phyloP scores from a whole-genome alignment of 2,797 vertebrate genomes.

The Anabas testudineus region DNA sequence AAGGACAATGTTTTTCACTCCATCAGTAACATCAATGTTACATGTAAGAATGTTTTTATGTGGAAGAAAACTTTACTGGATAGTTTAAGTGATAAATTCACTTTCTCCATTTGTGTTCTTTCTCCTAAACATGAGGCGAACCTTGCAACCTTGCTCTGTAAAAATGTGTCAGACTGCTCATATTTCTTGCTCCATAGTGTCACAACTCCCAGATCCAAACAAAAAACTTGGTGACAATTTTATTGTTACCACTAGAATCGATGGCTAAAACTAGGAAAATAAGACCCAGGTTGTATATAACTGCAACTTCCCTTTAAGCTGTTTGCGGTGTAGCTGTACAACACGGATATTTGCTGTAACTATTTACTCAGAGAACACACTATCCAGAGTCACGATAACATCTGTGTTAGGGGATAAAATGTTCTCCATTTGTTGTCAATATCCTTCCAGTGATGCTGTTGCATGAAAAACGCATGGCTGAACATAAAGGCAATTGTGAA shows the following conservation, averaged over 20 bases:
- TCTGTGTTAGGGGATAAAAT: constrained; percentile 19
- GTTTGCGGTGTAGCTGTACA: neutral
- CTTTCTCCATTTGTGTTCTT: neutral
- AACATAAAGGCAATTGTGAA: constrained; percentile 38
- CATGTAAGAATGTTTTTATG: no score
- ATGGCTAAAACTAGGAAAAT: neutral
- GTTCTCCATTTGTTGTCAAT: constrained; percentile 36
- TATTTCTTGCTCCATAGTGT: neutral
- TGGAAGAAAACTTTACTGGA: no score
- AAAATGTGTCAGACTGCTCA: neutral
- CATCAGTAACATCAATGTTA: no score
- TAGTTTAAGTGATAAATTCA: neutral
- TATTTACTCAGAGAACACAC: neutral
- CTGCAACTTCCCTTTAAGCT: neutral
- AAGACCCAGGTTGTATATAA: neutral
- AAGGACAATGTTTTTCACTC: no score
- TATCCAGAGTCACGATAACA: constrained; percentile 12
- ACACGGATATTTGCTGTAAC: neutral
- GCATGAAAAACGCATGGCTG: constrained; percentile 32
- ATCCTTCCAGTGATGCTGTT: constrained; percentile 13
- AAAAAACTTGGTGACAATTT: neutral
- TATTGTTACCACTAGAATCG: neutral
- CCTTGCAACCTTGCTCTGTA: neutral
- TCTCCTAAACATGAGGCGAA: no score
- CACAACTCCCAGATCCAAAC: constrained; percentile 4